phyloP scores from a whole-genome alignment of 2,888 invertebrate genomes.

The Tyria jacobaeae region DNA sequence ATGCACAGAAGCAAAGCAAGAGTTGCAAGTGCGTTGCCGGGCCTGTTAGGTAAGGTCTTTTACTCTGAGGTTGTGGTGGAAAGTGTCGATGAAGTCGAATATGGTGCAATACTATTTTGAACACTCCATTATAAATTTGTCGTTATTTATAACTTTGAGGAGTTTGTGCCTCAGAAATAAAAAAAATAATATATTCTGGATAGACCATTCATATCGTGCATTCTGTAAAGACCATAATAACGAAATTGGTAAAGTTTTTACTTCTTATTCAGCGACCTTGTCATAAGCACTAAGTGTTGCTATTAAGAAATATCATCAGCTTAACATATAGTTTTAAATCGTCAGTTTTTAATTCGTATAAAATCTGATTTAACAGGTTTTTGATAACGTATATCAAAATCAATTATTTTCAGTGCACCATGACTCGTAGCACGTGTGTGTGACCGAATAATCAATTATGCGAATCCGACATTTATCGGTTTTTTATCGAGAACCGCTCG shows the following conservation, averaged over 20 bases:
- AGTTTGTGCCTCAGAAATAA: no score
- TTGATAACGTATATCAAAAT: constrained; percentile 28
- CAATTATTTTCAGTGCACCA: constrained; percentile 33
- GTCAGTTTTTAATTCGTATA: constrained; percentile 8
- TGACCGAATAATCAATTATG: constrained; percentile 42
- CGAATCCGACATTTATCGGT: constrained; percentile 31
- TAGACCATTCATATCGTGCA: no score
- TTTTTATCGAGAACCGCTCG: constrained; percentile 26
- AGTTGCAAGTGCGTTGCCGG: no score
- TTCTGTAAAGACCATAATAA: background rate
- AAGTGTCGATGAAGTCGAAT: no score
- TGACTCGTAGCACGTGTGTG: constrained; percentile 30
- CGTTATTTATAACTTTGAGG: no score
- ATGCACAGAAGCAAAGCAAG: no score
- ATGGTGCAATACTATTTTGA: no score
- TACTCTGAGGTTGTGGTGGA: no score
- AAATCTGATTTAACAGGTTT: constrained; percentile 17
- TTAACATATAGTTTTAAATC: background rate
- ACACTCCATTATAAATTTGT: no score
- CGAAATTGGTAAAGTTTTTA: background rate
- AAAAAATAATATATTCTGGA: no score
- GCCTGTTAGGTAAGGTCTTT: no score
- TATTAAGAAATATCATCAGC: background rate
- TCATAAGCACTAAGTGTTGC: background rate
- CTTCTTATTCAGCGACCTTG: background rate